A percentile compares a stretch with the other conserved stretches of the same genome.
Conservation (phyloP, 2,888 invertebrate genomes). For the Monoplex corrugatus region DNA sequence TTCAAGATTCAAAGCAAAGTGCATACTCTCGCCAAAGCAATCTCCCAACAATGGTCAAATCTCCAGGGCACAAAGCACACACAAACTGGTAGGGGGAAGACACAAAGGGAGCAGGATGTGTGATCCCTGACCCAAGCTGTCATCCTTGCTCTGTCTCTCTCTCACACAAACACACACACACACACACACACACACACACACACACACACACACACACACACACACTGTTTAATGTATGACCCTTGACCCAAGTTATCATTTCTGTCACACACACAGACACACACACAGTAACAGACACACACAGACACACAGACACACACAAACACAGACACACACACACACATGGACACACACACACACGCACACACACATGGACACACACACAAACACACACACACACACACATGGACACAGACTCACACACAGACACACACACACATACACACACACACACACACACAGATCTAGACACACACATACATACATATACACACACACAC, state of each 20-base stretch:
- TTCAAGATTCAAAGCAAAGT: too few species aligned
- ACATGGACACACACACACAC: neutral
- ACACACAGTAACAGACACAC: too few species aligned
- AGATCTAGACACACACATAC: too few species aligned
- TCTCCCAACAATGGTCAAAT: too few species aligned
- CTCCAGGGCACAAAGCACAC: too few species aligned
- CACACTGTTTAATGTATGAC: neutral
- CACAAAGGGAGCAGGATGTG: too few species aligned
- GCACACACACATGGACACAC: neutral
- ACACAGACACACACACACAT: neutral
- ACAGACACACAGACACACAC: neutral
- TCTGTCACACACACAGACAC: too few species aligned
- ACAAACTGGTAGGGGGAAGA: neutral
- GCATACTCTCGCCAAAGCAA: too few species aligned
- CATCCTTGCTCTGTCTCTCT: too few species aligned
- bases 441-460: too few species aligned
- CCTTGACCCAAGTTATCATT: too few species aligned
- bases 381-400: neutral
- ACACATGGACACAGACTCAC: neutral
- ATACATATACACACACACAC: neutral
- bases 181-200: slow-evolving; percentile 18
- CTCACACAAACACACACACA: neutral
- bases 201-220: slow-evolving; percentile 15
- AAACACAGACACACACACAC: slow-evolving; percentile 7
- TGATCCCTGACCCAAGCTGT: too few species aligned